Evolutionary conservation across 2,113 vertebrate genomes (phyloP).

Genomic region (Amblyornis subalaris): DNA sequence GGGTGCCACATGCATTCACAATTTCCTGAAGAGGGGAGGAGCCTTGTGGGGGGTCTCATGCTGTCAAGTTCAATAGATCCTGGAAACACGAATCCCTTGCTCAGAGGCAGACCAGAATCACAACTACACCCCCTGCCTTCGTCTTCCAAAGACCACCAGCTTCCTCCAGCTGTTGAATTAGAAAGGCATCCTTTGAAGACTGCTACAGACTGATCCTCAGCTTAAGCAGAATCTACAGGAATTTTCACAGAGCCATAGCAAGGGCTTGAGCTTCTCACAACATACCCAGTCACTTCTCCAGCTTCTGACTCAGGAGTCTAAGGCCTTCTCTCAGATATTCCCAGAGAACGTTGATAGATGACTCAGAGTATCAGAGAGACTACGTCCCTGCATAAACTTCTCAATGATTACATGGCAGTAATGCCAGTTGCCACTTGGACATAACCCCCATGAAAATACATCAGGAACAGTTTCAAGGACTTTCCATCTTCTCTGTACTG

Average conservation of each 20-base stretch:
- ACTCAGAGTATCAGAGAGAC: background rate
- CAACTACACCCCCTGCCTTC: accelerated
- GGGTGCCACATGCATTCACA: background rate
- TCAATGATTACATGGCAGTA: background rate
- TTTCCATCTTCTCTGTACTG: background rate
- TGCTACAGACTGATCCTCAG: background rate
- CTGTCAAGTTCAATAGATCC: background rate
- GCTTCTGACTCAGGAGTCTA: background rate
- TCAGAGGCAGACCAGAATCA: background rate
- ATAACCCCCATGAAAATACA: background rate
- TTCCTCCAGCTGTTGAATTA: background rate
- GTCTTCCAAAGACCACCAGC: background rate
- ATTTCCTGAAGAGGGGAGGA: background rate
- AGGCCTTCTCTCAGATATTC: background rate
- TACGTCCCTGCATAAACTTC: background rate
- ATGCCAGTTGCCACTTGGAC: background rate
- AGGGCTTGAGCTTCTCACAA: background rate
- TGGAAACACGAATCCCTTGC: background rate
- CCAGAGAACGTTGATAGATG: background rate
- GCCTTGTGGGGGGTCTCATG: background rate
- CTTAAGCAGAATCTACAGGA: background rate
- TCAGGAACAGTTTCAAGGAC: background rate
- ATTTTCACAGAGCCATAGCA: background rate
- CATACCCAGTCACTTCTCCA: background rate
- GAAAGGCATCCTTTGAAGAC: background rate